Conservation (phyloP, 2,888 invertebrate genomes). For the Nomada lathburiana region DNA sequence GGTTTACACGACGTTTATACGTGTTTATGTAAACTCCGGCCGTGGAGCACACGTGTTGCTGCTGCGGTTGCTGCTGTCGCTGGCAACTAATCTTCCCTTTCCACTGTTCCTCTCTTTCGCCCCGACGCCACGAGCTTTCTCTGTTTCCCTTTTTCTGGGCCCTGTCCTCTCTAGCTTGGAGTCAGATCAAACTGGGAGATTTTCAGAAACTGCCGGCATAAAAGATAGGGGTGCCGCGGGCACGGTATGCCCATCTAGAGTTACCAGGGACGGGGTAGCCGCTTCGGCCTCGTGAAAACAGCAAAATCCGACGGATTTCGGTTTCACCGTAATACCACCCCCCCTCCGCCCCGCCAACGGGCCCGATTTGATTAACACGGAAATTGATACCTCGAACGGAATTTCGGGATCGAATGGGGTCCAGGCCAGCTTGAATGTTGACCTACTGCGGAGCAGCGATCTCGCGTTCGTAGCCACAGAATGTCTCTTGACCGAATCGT, state of each 20-base stretch:
- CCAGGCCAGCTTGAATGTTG: neutral
- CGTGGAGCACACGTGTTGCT: constrained; percentile 70
- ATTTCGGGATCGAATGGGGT: neutral
- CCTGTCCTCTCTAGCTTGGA: constrained; percentile 39
- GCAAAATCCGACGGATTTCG: constrained; percentile 22
- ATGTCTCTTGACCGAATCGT: neutral
- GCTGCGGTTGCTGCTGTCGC: constrained; percentile 69
- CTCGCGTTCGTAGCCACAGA: neutral
- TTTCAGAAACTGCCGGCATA: constrained; percentile 79
- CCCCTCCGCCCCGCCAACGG: neutral
- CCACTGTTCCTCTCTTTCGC: constrained; percentile 5
- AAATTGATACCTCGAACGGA: constrained; percentile 43
- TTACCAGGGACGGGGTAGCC: constrained; percentile 75
- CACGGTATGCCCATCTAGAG: constrained; percentile 78
- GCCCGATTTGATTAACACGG: constrained; percentile 26
- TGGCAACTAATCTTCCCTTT: constrained; percentile 67
- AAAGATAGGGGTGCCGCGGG: constrained; percentile 81
- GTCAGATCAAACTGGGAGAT: constrained; percentile 79
- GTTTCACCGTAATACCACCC: neutral
- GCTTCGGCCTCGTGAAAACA: constrained; percentile 35
- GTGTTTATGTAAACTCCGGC: constrained; percentile 76
- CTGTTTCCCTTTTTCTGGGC: neutral
- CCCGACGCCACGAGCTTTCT: neutral
- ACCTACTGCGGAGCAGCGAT: neutral
- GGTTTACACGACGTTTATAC: constrained; percentile 75